phyloP scores from a whole-genome alignment of 2,888 invertebrate genomes.

The Caenorhabditis sp. region DNA sequence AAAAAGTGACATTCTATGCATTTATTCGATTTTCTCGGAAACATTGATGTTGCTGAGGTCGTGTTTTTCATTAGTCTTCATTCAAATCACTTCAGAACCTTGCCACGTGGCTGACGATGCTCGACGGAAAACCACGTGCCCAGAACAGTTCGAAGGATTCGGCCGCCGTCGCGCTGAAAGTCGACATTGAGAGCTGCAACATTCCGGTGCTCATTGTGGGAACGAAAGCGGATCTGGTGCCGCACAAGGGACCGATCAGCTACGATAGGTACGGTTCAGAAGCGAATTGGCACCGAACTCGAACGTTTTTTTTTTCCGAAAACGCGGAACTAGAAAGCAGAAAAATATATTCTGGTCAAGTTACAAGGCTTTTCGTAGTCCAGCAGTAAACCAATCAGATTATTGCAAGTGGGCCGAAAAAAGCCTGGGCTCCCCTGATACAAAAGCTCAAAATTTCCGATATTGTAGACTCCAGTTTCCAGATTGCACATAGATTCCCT shows the following conservation, averaged over 20 bases:
- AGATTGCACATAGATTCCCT: constrained; percentile 71
- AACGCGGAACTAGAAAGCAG: constrained; percentile 12
- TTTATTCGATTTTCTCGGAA: too few species aligned
- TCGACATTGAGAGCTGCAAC: constrained; percentile 78
- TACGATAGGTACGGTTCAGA: constrained; percentile 52
- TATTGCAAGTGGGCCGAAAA: too few species aligned
- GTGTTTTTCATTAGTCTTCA: neutral
- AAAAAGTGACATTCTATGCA: neutral
- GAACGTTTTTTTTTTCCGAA: constrained; percentile 11
- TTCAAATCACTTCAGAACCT: constrained; percentile 62
- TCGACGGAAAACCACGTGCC: constrained; percentile 60
- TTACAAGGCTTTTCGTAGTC: too few species aligned
- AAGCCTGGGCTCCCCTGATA: neutral
- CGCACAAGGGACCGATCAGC: constrained; percentile 63
- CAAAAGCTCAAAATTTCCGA: neutral
- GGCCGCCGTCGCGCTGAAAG: constrained; percentile 48
- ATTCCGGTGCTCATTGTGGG: constrained; percentile 95
- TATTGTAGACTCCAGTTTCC: constrained; percentile 14
- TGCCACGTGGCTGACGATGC: constrained; percentile 67
- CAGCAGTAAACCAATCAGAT: too few species aligned
- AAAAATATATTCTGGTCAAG: too few species aligned
- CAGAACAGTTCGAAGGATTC: constrained; percentile 27
- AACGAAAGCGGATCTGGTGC: constrained; percentile 87
- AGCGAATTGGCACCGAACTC: too few species aligned
- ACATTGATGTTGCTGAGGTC: too few species aligned